A percentile compares a stretch with the other conserved stretches of the same genome.
Conservation (phyloP, 2,797 vertebrate species). For the Melanotaenia trifasciata region DNA sequence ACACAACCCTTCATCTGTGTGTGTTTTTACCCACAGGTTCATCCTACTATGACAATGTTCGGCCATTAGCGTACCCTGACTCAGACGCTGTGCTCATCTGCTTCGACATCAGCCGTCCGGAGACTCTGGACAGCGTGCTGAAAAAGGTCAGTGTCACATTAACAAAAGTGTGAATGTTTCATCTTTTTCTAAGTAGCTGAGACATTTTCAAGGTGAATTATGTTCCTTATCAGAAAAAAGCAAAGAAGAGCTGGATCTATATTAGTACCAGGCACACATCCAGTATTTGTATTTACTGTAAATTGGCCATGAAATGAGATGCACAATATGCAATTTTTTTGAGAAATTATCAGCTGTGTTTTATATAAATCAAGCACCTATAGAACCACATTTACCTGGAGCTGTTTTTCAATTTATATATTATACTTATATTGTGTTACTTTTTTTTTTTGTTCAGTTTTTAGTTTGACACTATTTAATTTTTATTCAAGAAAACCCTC, state of each 20-base stretch:
- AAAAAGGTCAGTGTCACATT: conserved; percentile 89
- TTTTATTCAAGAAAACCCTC: neutral
- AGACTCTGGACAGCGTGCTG: conserved; percentile 93
- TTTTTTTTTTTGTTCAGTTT: neutral
- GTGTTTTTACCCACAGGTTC: conserved; percentile 82
- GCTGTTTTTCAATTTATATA: neutral
- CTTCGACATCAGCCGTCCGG: conserved; percentile 95
- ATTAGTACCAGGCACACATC: neutral
- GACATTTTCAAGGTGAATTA: conserved; percentile 8
- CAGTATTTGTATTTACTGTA: neutral
- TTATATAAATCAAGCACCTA: neutral
- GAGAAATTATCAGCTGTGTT: neutral
- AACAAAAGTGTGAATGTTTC: conserved; percentile 25
- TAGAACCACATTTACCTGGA: neutral
- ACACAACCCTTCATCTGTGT: conserved; percentile 27
- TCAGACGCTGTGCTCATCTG: conserved; percentile 96
- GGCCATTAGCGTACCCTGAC: conserved; percentile 93
- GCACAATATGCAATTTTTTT: neutral
- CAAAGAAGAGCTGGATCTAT: neutral
- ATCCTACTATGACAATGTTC: conserved; percentile 93
- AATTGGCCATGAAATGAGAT: too few species aligned
- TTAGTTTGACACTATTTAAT: neutral
- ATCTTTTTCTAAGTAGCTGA: conserved; percentile 1
- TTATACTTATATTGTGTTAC: neutral
- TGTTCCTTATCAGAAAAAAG: neutral